Base-by-base conservation (phyloP, 2,113 vertebrate species). In the Mustelus asterias region DNA sequence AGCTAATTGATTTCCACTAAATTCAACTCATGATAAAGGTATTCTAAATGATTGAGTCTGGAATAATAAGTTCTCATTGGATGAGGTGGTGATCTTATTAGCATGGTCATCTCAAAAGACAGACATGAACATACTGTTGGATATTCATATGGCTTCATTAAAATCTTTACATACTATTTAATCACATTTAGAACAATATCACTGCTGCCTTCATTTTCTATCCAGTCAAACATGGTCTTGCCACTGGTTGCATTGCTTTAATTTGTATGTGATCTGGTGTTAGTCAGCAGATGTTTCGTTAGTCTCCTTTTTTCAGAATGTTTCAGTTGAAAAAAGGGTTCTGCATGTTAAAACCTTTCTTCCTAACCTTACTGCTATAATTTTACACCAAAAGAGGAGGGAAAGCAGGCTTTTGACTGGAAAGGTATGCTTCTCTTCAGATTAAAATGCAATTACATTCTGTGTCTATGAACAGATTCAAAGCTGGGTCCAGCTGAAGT, bases 401-500 rank as follows among this genome's bases (percentile, higher is more conserved):
- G 33, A 95, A 70, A 70, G 5, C 37, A 72, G 48, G 63, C 13
- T n/a, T 63, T n/a, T 92, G 65, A 20, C 7, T 67, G 60, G 58
- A 60, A n/a, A 63, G 0, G 3, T 85, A n/a, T 72, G 90, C 26
- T 14, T 96, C 97, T 22, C 96, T 0, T 95, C 14, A 67, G 54
- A 89, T 41, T 24, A 9, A 41, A 13, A 10, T 65, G 16, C 29
- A 24, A 67, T 86, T 26, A 96, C 92, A 93, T 96, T 6, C 96
- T 95, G 95, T 58, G 96, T 24, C 97, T 96, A 14, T 5, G 67
- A 48, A 92, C 96, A 99, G 99, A 99, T 98, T 99, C 98, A 0
- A 99, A 99, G 97, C 98, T 99, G 97, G 99, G 98, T 97, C 98
- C 98, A 95, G 98, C 99, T 33, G 99, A 99, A 98, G 99, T 99